Base-by-base conservation (phyloP, 2,888 invertebrate genomes). In the Lydus trimaculatus region DNA sequence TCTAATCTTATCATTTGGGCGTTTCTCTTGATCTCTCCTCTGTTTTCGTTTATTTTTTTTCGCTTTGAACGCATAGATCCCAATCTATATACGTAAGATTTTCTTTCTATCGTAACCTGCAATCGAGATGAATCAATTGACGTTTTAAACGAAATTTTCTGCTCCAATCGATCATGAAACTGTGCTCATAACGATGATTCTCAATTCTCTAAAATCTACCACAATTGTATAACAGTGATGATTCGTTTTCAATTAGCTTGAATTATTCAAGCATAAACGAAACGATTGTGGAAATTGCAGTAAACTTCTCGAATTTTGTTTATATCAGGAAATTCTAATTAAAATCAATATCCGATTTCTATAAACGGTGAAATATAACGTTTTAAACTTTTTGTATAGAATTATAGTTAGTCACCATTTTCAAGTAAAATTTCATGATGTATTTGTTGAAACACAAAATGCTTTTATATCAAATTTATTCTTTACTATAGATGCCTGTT, bases 231-330 rank as follows among this genome's bases (percentile, higher is more conserved):
- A 48, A 43, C 5, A 23, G 20, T 62, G 58, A 58, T 67, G 64
- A 59, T 67, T 67, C 67, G 56, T 67, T 70, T 70, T 67, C 66
- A 70, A 70, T 70, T 70, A 70, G 64, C 20, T 52, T 61, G 64
- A 66, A 67, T 70, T 70, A 70, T 70, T 64, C 62, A 43, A 58
- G 62, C 65, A 64, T 61, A 52, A 62, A 60, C 56, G 56, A 65
- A 65, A 36, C 15, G 5, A 36, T 17, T 7, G 8, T 17, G 43
- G 17, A n/a, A 43, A 17, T 8, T 43, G 7, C 17, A 17, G 7
- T 43, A 43, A 43, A 17, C 43, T 43, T 43, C 6, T 43, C 43
- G 7, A 43, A 43, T 43, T 43, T 43, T n/a, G n/a, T 43, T n/a
- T n/a, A 43, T 7, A 43, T n/a, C n/a, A 36, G 13, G 7, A 36